Evolutionary conservation across 2,888 invertebrate species (phyloP).

Genomic region (Platycheirus rosarum): DNA sequence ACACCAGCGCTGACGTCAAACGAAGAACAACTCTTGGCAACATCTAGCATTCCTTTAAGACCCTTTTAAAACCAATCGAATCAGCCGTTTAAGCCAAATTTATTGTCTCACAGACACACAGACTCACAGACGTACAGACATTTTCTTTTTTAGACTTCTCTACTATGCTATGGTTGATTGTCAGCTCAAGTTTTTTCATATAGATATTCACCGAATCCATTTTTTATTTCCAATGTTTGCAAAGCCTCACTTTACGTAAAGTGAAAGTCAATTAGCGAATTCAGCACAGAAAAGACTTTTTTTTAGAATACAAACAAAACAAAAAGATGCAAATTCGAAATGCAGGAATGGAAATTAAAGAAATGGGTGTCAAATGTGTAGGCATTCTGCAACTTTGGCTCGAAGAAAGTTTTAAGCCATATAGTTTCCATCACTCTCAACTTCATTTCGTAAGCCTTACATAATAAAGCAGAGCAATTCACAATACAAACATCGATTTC

Average conservation of each 20-base stretch:
- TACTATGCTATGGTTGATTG: too few relatives aligned
- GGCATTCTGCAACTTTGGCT: neutral
- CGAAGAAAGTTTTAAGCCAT: constrained; percentile 45
- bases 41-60: too few relatives aligned
- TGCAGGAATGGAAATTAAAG: constrained; percentile 44
- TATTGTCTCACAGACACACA: too few relatives aligned
- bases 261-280: constrained; percentile 65
- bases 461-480: neutral
- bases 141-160: too few relatives aligned
- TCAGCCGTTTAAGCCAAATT: too few relatives aligned
- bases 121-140: too few relatives aligned
- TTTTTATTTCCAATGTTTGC: neutral
- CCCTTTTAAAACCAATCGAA: too few relatives aligned
- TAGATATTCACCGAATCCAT: too few relatives aligned
- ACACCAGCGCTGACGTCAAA: too few relatives aligned
- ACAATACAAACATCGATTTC: too few relatives aligned
- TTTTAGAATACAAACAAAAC: constrained; percentile 9
- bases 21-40: too few relatives aligned
- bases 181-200: too few relatives aligned
- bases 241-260: constrained; percentile 9
- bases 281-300: constrained; percentile 37
- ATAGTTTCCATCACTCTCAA: constrained; percentile 17
- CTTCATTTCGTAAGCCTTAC: constrained; percentile 30
- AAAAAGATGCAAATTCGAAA: constrained; percentile 19
- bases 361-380: constrained; percentile 51